These are phyloP conservation scores for Thamnophis elegans DNA, from an alignment of 2,797 vertebrate genomes.

Conservation along the genomic window DNA sequence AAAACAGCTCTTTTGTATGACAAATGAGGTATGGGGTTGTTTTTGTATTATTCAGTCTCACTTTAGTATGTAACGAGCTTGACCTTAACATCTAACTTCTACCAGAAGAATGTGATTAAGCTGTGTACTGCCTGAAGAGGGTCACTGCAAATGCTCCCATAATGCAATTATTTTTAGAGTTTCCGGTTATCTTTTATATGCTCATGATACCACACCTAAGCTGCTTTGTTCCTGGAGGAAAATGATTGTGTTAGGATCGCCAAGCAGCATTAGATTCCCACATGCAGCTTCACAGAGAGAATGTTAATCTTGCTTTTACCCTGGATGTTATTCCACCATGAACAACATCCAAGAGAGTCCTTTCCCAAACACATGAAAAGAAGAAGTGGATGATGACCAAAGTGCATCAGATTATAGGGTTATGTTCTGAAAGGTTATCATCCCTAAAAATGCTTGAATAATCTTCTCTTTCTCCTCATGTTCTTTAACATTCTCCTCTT, in stretches of 20 bases:
- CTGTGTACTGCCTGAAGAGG: conserved; percentile 48
- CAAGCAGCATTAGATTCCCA: conserved; percentile 30
- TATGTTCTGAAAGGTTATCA: not conserved
- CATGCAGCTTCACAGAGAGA: conserved; percentile 28
- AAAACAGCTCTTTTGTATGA: not conserved
- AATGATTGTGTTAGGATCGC: conserved; percentile 27
- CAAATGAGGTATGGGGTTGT: not conserved
- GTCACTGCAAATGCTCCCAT: conserved; percentile 42
- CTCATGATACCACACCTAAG: conserved; percentile 38
- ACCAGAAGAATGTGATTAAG: conserved; percentile 34
- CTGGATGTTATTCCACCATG: conserved; percentile 16
- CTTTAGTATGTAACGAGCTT: conserved; percentile 14
- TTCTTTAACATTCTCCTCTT: not conserved
- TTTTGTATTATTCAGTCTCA: conserved; percentile 21
- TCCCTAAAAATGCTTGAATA: not conserved
- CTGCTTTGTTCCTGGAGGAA: conserved; percentile 23
- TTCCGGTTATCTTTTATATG: conserved; percentile 47
- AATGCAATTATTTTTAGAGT: conserved; percentile 55
- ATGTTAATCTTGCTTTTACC: conserved; percentile 31
- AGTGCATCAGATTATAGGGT: not conserved
- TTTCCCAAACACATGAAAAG: not conserved
- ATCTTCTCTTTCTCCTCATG: not conserved
- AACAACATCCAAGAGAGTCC: not conserved
- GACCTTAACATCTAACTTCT: conserved; percentile 18
- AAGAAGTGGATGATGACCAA: conserved; percentile 18